These are phyloP conservation scores for Sebastes trivittatus DNA, from an alignment of 2,797 vertebrate species.

Conservation along the genomic window DNA sequence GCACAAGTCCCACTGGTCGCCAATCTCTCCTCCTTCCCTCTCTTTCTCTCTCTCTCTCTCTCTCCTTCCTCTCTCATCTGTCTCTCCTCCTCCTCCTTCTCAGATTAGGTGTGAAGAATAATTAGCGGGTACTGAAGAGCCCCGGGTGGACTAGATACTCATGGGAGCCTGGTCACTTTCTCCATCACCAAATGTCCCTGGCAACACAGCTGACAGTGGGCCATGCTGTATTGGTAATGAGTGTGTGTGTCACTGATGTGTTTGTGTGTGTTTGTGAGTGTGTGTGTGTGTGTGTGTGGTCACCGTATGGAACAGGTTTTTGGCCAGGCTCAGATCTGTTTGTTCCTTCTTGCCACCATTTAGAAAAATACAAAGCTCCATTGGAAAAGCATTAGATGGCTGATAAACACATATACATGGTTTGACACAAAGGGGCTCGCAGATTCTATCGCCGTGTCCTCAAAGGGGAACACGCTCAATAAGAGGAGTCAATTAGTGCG, in stretches of 20 bases:
- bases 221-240: constrained; percentile 77
- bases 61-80: constrained; percentile 55
- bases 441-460: constrained; percentile 9
- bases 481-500: constrained; percentile 39
- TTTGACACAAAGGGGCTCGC: constrained; percentile 9
- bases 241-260: constrained; percentile 33
- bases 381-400: constrained; percentile 20
- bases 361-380: constrained; percentile 11
- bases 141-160: constrained; percentile 64
- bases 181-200: constrained; percentile 81
- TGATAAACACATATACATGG: constrained; percentile 26
- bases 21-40: constrained; percentile 55
- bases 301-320: constrained; percentile 49
- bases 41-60: constrained; percentile 10
- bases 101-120: constrained; percentile 83
- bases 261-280: constrained; percentile 29
- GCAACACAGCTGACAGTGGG: constrained; percentile 71
- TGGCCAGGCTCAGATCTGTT: constrained; percentile 27
- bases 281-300: constrained; percentile 38
- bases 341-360: constrained; percentile 17
- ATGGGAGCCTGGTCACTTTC: constrained; percentile 76
- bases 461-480: constrained; percentile 34
- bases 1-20: constrained; percentile 70
- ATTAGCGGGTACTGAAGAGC: constrained; percentile 76
- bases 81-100: constrained; percentile 65